Percentiles rank a stretch among this genome's conserved stretches.
phyloP scores from a whole-genome alignment of 2,113 vertebrate species.

The Okapia johnstoni region DNA sequence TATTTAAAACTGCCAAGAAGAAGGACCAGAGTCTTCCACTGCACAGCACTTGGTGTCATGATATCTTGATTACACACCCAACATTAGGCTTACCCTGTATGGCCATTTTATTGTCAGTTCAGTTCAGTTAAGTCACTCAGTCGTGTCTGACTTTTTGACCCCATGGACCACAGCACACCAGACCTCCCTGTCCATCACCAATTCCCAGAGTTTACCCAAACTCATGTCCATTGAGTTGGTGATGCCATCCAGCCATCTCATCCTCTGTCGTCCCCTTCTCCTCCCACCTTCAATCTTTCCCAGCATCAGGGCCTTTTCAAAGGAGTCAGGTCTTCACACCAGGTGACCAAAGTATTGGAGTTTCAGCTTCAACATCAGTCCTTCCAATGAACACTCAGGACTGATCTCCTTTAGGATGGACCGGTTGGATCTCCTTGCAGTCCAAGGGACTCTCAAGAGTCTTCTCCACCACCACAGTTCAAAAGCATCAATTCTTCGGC shows the following conservation, averaged over 20 bases:
- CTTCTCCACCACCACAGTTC: not conserved
- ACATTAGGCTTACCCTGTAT: not conserved
- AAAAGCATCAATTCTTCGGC: not conserved
- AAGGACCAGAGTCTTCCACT: too few relatives aligned
- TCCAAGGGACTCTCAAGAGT: not conserved
- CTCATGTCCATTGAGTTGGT: not conserved
- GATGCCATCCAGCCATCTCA: not conserved
- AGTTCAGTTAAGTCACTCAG: not conserved
- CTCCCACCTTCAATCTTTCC: not conserved
- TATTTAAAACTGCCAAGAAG: not conserved
- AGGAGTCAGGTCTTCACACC: not conserved
- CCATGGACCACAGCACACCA: fast-evolving
- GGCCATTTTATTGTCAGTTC: not conserved
- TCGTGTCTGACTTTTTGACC: not conserved
- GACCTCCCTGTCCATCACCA: not conserved
- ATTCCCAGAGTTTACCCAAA: not conserved
- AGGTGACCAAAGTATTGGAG: not conserved
- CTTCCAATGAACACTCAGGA: not conserved
- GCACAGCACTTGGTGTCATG: not conserved
- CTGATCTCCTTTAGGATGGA: not conserved
- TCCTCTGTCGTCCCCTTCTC: not conserved
- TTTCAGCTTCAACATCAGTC: not conserved
- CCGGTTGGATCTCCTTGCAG: not conserved
- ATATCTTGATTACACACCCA: not conserved
- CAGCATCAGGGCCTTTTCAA: not conserved